A percentile compares a stretch with the other conserved stretches of the same genome.
Evolutionary conservation across 2,113 vertebrate species (phyloP).

Genomic region (Burhinus bistriatus): DNA sequence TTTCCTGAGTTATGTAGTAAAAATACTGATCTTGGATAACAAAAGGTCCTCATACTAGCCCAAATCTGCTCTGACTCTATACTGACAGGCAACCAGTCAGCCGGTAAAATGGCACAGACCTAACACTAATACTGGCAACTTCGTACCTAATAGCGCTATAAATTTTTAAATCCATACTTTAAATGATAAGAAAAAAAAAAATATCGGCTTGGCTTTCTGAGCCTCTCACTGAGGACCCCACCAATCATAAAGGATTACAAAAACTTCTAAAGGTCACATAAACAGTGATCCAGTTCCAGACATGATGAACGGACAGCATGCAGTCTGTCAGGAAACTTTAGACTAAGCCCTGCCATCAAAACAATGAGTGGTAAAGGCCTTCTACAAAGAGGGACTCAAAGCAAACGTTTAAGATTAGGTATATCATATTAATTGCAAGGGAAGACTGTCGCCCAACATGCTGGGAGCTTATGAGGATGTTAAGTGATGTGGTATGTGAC

Average conservation of each 20-base stretch:
- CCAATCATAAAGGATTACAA: not conserved
- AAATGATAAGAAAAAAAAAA: not conserved
- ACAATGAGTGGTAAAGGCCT: not conserved
- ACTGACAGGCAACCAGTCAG: not conserved
- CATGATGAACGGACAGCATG: not conserved
- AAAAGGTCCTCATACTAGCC: not conserved
- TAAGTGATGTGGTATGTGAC: not conserved
- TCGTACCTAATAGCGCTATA: not conserved
- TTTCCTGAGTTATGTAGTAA: not conserved
- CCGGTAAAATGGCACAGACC: not conserved
- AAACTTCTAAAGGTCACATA: not conserved
- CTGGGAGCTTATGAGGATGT: not conserved
- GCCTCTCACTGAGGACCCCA: not conserved
- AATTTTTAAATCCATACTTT: not conserved
- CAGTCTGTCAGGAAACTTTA: not conserved
- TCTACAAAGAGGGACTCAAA: not conserved
- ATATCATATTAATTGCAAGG: not conserved
- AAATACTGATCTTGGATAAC: not conserved
- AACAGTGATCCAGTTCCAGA: not conserved
- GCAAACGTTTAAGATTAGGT: not conserved
- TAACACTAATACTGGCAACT: not conserved
- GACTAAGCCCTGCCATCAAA: not conserved
- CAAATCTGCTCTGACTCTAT: not conserved
- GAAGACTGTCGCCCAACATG: not conserved
- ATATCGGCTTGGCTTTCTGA: not conserved